Conservation (phyloP, 2,797 vertebrate species). For the Anguilla obscura region DNA sequence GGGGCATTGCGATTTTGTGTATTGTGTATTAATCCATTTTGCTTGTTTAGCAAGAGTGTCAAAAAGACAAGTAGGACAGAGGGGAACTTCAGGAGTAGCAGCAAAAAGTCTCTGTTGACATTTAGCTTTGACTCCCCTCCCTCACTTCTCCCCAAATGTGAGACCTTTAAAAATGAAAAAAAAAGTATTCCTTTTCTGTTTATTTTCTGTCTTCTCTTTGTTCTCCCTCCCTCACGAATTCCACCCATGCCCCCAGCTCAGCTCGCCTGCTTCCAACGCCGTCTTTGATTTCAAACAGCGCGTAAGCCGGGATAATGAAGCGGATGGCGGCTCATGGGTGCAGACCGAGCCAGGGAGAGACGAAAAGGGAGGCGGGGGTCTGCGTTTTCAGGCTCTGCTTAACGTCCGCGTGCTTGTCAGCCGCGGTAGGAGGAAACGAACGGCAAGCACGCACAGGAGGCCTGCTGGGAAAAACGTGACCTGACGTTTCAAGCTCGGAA, state of each 20-base stretch:
- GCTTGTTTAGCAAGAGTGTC: too few species aligned
- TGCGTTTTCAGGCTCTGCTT: constrained; percentile 13
- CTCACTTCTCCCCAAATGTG: neutral
- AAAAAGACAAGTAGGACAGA: neutral
- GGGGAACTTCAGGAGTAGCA: neutral
- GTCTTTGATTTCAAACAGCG: neutral
- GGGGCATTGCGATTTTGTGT: neutral
- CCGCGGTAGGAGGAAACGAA: neutral
- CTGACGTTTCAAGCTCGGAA: neutral
- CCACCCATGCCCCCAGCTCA: neutral
- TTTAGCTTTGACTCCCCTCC: neutral
- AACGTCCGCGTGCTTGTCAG: constrained; percentile 18
- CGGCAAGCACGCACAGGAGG: neutral
- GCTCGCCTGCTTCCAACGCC: neutral
- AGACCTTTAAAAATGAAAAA: neutral
- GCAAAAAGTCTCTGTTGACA: neutral
- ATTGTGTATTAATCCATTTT: neutral
- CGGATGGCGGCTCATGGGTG: neutral
- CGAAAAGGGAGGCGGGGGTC: neutral
- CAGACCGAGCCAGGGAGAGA: neutral
- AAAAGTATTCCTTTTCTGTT: neutral
- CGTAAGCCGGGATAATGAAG: neutral
- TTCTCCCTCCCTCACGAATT: neutral
- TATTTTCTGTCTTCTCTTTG: neutral
- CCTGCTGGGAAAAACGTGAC: neutral